Evolutionary conservation across 1,140 invertebrate species (phyloP), one percentile per base, ranked within the genome.

Genomic region (Ridgeia piscesae): DNA sequence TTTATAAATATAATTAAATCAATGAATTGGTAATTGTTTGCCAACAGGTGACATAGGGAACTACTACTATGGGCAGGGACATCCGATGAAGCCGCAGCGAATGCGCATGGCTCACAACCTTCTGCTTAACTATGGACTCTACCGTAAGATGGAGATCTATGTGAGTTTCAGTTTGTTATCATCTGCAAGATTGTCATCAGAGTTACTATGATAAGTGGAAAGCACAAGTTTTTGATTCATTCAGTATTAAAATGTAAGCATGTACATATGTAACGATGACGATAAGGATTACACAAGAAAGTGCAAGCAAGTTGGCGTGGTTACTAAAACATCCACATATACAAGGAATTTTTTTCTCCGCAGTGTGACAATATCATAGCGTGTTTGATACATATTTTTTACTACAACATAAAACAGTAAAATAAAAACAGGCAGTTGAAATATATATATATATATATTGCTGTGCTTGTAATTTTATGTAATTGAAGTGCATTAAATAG

Each of bases 101-200:
- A 99, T 99, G 97, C 97, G 99, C 95, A 99, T 99, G 99, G 99
- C 99, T 1, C 99, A 99, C 96, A 99, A 99, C 97, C 97, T 99
- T 92, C 97, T 99, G 34, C 96, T 99, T 2, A 99, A 99, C 96
- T 99, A 99, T 98, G 99, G 99, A 91, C 97, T 99, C 14, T 99
- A 99, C 96, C 97, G 99, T 93, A 99, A 99, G 97, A 99, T 99
- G 99, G 99, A 99, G 97, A 99, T 99, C 95, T 99, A 99, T 97
- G 89, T 90, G 35, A 90, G 89, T 90, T 92, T n/a, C 11, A 21
- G 58, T 77, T 77, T 77, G 11, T 77, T 77, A 77, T 17, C 27
- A 21, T 77, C 11, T 77, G 89, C 35, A 91, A 58, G 91, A 91
- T 48, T 17, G 58, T 50, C 48, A 50, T 50, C 48, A 77, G 4